Conservation (phyloP, 2,888 invertebrate species). For the Nudaria mundana region DNA sequence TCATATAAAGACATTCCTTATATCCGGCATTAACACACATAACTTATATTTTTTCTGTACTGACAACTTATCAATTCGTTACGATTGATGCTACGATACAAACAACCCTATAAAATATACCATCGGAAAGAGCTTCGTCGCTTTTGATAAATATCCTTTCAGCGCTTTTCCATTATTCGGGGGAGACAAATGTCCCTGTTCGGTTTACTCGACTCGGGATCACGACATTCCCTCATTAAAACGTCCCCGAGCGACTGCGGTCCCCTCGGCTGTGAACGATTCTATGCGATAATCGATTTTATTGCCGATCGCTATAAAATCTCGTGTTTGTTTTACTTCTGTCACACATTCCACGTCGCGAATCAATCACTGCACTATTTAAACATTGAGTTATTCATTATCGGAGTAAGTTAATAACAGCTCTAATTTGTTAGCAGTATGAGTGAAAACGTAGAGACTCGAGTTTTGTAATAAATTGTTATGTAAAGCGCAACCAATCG, state of each 20-base stretch:
- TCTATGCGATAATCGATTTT: slow-evolving; percentile 69
- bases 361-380: slow-evolving; percentile 61
- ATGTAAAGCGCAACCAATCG: slow-evolving; percentile 48
- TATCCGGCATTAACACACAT: no score
- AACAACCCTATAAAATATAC: slow-evolving; percentile 51
- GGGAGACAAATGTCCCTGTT: slow-evolving; percentile 63
- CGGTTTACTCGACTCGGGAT: slow-evolving; percentile 44
- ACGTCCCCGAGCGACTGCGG: slow-evolving; percentile 54
- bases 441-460: slow-evolving; percentile 29
- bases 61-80: no score
- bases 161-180: slow-evolving; percentile 63
- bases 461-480: slow-evolving; percentile 35
- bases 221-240: slow-evolving; percentile 73
- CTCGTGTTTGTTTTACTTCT: slow-evolving; percentile 55
- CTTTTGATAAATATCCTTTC: slow-evolving; percentile 71
- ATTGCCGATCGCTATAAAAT: slow-evolving; percentile 65
- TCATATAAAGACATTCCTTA: no score
- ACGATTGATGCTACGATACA: slow-evolving; percentile 2
- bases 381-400: slow-evolving; percentile 47
- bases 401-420: slow-evolving; percentile 37
- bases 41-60: no score
- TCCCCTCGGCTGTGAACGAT: slow-evolving; percentile 42
- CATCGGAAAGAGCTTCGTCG: slow-evolving; percentile 40
- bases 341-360: slow-evolving; percentile 50
- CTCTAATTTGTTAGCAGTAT: slow-evolving; percentile 46